A percentile compares a stretch with the other conserved stretches of the same genome.
These are phyloP conservation scores for Gasterosteus nipponicus DNA, from an alignment of 2,113 vertebrate genomes.

Conservation along the genomic window DNA sequence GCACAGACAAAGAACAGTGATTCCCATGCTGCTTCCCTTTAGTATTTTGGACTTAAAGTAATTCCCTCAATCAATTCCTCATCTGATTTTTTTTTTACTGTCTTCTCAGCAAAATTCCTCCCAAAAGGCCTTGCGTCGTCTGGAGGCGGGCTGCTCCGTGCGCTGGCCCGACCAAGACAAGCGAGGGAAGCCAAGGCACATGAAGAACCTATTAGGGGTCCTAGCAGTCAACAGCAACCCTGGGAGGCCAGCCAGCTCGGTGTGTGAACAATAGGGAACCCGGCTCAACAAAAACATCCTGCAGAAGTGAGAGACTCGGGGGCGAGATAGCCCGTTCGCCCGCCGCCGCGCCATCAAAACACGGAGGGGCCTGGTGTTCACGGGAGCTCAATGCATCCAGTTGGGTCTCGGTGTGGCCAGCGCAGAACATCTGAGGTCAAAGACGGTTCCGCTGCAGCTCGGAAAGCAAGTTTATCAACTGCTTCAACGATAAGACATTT, in stretches of 20 bases:
- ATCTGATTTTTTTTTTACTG: conserved; percentile 17
- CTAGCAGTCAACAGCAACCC: conserved; percentile 74
- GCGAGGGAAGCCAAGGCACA: conserved; percentile 76
- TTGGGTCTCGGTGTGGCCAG: conserved; percentile 13
- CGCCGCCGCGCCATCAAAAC: conserved; percentile 58
- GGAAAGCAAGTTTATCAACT: conserved; percentile 27
- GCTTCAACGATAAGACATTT: not conserved
- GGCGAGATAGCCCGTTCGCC: conserved; percentile 53
- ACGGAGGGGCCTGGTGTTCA: conserved; percentile 52
- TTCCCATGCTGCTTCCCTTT: conserved; percentile 3
- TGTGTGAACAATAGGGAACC: conserved; percentile 83
- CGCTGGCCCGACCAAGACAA: conserved; percentile 58
- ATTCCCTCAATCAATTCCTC: conserved; percentile 12
- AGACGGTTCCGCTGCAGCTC: conserved; percentile 42
- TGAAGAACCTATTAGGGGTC: conserved; percentile 85
- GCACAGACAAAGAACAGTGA: conserved; percentile 5
- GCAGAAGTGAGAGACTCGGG: conserved; percentile 74
- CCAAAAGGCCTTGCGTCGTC: conserved; percentile 42
- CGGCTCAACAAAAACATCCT: conserved; percentile 87
- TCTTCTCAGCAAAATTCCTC: conserved; percentile 37
- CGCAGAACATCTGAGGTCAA: conserved; percentile 42
- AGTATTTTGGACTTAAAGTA: conserved; percentile 4
- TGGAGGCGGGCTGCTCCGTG: conserved; percentile 35
- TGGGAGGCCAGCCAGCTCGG: conserved; percentile 81
- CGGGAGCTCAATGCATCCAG: conserved; percentile 42